Percentiles rank a stretch among this genome's conserved stretches.
phyloP scores from a whole-genome alignment of 2,797 vertebrate genomes.

The Cirrhinus molitorella region DNA sequence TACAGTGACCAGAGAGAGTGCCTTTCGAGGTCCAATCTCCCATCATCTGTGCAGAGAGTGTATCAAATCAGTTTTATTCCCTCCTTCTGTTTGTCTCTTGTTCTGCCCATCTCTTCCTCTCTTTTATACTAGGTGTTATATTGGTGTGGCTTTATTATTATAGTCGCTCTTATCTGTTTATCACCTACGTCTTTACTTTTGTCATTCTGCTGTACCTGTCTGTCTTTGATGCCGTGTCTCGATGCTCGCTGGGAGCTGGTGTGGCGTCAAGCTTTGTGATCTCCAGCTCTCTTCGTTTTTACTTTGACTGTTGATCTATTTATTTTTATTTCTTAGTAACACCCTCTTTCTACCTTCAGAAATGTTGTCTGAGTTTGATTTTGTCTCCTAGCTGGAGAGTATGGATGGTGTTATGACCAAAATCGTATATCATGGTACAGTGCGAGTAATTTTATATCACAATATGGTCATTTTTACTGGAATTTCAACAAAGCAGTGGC shows the following conservation, averaged over 20 bases:
- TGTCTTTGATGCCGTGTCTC: slow-evolving; percentile 33
- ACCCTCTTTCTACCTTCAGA: slow-evolving; percentile 7
- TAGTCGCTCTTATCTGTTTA: slow-evolving; percentile 16
- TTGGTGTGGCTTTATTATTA: slow-evolving; percentile 38
- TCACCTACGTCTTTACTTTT: slow-evolving; percentile 26
- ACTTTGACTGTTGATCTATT: slow-evolving; percentile 28
- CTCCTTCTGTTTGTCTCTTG: slow-evolving; percentile 50
- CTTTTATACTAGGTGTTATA: slow-evolving; percentile 29
- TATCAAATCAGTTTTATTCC: slow-evolving; percentile 50
- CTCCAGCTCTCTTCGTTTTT: slow-evolving; percentile 18
- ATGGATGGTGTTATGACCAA: neutral
- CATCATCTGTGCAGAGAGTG: slow-evolving; percentile 63
- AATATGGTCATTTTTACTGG: neutral
- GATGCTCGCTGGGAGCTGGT: slow-evolving; percentile 22
- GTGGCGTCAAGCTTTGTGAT: slow-evolving; percentile 9
- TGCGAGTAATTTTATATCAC: neutral
- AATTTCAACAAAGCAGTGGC: neutral
- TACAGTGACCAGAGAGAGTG: slow-evolving; percentile 39
- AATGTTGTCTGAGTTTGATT: neutral
- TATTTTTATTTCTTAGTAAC: slow-evolving; percentile 28
- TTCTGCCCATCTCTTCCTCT: slow-evolving; percentile 18
- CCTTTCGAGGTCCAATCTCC: slow-evolving; percentile 29
- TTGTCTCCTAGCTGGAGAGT: neutral
- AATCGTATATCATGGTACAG: neutral
- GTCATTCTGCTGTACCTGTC: slow-evolving; percentile 10